Evolutionary conservation across 2,888 invertebrate genomes (phyloP), one percentile per base, ranked within the genome.

Genomic region (Busseola fusca): DNA sequence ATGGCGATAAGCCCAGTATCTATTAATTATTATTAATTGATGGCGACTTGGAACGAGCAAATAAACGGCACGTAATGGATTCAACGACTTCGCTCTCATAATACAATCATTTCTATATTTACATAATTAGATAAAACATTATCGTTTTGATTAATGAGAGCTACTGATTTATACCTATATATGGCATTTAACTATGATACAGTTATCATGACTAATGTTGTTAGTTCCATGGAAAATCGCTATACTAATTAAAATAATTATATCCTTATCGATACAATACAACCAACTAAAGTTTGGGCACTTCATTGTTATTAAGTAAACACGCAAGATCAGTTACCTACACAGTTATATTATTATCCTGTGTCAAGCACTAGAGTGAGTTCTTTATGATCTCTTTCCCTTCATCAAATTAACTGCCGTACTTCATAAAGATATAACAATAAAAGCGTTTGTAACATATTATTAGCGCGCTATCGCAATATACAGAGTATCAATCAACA

Each of bases 401-500:
- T 63, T 71, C 34, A 58, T 50, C n/a, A 68, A 58, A 54, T 68
- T 34, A 78, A 64, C 74, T 59, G 25, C 54, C 52, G 37, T n/a
- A 68, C 65, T 66, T 74, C 78, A 69, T 78, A 69, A 59, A 58
- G 12, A 50, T 56, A 64, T 27, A 78, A 73, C 75, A 65, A 74
- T 68, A 78, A 69, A 73, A 59, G 48, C 45, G 30, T 52, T 45
- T 64, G 69, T 67, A 57, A 59, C 63, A 76, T 42, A 64, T 60
- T 71, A 60, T 69, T 80, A 70, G 54, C 69, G 72, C 37, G n/a
- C 12, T 54, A 58, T 42, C n/a, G 63, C 45, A 76, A 70, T 80
- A 72, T 68, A 70, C 63, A 64, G 34, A 54, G 56, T 76, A 80
- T 76, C 74, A 68, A 74, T 80, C 81, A 81, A 67, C 64, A 60